These are phyloP conservation scores for Limnephilus auricula DNA, from an alignment of 2,888 invertebrate genomes.

Conservation along the genomic window DNA sequence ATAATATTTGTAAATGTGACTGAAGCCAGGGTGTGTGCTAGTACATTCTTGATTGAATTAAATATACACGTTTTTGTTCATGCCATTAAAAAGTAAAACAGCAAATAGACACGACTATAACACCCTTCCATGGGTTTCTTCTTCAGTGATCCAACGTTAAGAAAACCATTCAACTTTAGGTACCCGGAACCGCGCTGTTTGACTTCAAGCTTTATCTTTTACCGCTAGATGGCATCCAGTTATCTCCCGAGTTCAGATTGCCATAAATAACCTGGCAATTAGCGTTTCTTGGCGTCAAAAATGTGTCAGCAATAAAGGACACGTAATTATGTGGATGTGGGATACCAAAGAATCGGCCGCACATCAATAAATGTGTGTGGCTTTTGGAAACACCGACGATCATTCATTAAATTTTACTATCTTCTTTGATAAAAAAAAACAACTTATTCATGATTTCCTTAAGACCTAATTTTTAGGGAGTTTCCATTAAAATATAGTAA, in stretches of 20 bases:
- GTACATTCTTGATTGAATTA: too few relatives aligned
- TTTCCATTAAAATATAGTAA: neutral
- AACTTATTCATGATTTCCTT: neutral
- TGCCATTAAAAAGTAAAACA: too few relatives aligned
- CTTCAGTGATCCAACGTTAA: neutral
- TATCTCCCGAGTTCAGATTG: neutral
- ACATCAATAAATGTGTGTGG: neutral
- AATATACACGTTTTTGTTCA: too few relatives aligned
- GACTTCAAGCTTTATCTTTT: neutral
- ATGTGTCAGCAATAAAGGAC: constrained; percentile 2
- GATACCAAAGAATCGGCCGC: neutral
- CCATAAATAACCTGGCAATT: neutral
- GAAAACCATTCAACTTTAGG: neutral
- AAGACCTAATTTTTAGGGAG: neutral
- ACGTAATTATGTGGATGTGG: neutral
- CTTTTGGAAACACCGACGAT: neutral
- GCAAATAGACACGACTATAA: too few relatives aligned
- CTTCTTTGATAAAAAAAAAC: neutral
- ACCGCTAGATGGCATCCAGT: neutral
- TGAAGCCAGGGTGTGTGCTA: too few relatives aligned
- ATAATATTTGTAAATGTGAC: too few relatives aligned
- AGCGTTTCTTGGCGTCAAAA: neutral
- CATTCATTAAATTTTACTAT: neutral
- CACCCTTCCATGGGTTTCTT: too few relatives aligned
- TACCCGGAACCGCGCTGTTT: neutral